These are phyloP conservation scores for Latrodectus geometricus DNA, from an alignment of 1,140 invertebrate species.

Conservation along the genomic window DNA sequence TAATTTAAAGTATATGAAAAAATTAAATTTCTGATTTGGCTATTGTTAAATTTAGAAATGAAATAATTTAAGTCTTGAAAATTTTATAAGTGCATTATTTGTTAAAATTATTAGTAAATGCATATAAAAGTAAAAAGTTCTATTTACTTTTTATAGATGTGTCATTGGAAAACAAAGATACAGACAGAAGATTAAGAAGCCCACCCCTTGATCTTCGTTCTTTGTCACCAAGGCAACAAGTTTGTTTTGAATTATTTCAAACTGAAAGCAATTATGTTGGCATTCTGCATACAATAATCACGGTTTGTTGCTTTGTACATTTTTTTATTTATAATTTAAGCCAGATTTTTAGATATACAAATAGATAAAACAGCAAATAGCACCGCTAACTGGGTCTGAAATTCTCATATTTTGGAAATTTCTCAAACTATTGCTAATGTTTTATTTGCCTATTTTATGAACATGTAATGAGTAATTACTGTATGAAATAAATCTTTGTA, in stretches of 20 bases:
- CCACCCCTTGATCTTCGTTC: conserved; percentile 68
- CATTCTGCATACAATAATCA: conserved; percentile 92
- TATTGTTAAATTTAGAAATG: too few species aligned
- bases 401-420: too few species aligned
- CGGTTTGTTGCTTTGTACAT: conserved; percentile 72
- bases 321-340: background rate
- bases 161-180: background rate
- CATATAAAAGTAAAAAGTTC: background rate
- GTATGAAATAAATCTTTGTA: too few species aligned
- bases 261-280: conserved; percentile 98
- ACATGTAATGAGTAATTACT: too few species aligned
- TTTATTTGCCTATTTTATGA: too few species aligned
- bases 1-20: too few species aligned
- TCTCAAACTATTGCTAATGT: too few species aligned
- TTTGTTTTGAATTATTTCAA: conserved; percentile 92
- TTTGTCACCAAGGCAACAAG: conserved; percentile 83
- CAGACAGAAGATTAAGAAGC: conserved; percentile 3
- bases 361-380: too few species aligned
- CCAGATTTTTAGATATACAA: too few species aligned
- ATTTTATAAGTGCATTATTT: background rate
- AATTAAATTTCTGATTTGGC: too few species aligned
- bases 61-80: conserved; percentile 30
- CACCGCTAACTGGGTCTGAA: too few species aligned
- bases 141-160: conserved; percentile 10
- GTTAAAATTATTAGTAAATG: background rate